These are phyloP conservation scores for Chlorospingus semifuscus DNA, from an alignment of 2,797 vertebrate genomes.

Conservation along the genomic window DNA sequence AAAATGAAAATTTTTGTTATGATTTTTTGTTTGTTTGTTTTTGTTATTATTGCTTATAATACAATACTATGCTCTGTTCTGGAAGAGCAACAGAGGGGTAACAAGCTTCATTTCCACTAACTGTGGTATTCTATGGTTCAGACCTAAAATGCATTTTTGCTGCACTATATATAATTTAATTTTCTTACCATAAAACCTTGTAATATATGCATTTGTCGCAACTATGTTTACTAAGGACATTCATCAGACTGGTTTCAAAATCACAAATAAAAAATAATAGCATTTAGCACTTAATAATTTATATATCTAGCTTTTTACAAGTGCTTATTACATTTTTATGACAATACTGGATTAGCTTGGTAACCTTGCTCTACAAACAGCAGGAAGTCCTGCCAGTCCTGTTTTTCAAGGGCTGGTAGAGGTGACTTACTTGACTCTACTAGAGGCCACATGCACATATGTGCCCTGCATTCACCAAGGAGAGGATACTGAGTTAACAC, in stretches of 20 bases:
- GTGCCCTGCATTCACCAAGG: background rate
- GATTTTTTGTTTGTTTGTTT: background rate
- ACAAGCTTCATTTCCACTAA: background rate
- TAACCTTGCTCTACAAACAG: slow-evolving; percentile 22
- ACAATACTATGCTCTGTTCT: background rate
- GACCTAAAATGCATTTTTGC: background rate
- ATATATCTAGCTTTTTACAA: background rate
- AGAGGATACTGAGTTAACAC: background rate
- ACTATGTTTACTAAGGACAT: slow-evolving; percentile 17
- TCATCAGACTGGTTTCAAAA: background rate
- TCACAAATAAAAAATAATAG: background rate
- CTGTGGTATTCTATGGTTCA: slow-evolving; percentile 32
- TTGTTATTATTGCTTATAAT: background rate
- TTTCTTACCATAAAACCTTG: slow-evolving; percentile 60
- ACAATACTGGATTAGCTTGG: background rate
- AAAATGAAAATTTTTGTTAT: background rate
- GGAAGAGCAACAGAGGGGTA: slow-evolving; percentile 15
- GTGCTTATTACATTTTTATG: background rate
- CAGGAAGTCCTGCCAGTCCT: background rate
- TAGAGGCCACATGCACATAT: background rate
- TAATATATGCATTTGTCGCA: slow-evolving; percentile 37
- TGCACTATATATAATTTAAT: slow-evolving; percentile 37
- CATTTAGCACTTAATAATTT: background rate
- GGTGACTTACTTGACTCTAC: slow-evolving; percentile 10
- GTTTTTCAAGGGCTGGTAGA: slow-evolving; percentile 25